These are phyloP conservation scores for Torymus tubicola DNA, from an alignment of 2,888 invertebrate genomes.

Conservation along the genomic window DNA sequence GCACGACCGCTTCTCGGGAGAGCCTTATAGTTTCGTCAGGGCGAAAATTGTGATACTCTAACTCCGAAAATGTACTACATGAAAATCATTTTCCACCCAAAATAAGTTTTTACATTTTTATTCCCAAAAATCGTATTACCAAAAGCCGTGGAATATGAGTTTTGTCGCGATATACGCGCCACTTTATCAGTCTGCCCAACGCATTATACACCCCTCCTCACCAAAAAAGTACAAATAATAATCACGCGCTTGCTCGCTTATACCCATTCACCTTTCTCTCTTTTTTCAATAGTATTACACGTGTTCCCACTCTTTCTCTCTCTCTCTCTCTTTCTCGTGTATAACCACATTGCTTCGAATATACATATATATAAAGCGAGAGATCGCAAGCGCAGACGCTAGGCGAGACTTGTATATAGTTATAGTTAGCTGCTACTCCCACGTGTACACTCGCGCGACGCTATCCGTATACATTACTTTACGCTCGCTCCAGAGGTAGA, in stretches of 20 bases:
- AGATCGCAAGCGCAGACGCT: background rate
- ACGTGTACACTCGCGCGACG: too few species aligned
- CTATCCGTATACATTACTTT: conserved; percentile 73
- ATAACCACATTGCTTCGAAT: background rate
- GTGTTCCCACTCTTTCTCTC: conserved; percentile 33
- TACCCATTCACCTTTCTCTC: conserved; percentile 1
- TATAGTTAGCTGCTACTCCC: too few species aligned
- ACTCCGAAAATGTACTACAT: too few species aligned
- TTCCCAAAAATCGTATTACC: conserved; percentile 28
- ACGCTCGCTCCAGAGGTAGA: conserved; percentile 40
- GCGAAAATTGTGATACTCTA: too few species aligned
- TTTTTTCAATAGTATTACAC: conserved; percentile 53
- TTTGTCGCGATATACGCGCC: conserved; percentile 16
- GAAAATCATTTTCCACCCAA: too few species aligned
- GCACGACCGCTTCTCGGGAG: too few species aligned
- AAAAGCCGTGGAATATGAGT: conserved; percentile 31
- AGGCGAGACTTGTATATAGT: too few species aligned
- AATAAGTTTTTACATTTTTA: background rate
- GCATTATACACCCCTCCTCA: background rate
- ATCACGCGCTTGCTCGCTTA: conserved; percentile 20
- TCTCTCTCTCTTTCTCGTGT: too few species aligned
- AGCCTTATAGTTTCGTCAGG: too few species aligned
- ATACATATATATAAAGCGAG: background rate
- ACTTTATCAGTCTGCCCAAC: conserved; percentile 17
- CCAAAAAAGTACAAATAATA: conserved; percentile 19